Percentiles rank a stretch among this genome's conserved stretches.
phyloP scores from a whole-genome alignment of 2,113 vertebrate genomes.

The Cardinalis cardinalis region DNA sequence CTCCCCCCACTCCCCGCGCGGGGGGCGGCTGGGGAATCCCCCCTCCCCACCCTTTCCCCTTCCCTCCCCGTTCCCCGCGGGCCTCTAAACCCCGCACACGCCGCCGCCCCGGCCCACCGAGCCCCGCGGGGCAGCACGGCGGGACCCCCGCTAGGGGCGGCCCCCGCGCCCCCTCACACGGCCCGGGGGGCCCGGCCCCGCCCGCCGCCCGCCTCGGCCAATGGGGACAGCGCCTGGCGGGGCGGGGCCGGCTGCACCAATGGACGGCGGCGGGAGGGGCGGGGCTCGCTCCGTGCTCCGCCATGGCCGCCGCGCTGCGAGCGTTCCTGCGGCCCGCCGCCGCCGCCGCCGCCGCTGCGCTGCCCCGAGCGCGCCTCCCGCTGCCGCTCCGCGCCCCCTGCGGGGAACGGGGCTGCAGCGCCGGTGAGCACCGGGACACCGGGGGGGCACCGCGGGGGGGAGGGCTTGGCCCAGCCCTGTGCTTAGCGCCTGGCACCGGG shows the following conservation, averaged over 20 bases:
- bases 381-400: background rate
- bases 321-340: too few relatives aligned
- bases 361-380: background rate
- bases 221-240: too few relatives aligned
- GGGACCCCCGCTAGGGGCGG: background rate
- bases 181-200: too few relatives aligned
- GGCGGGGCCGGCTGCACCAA: too few relatives aligned
- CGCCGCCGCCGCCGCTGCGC: background rate
- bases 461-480: background rate
- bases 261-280: too few relatives aligned
- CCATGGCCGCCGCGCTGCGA: too few relatives aligned
- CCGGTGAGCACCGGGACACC: background rate
- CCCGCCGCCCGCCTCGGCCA: too few relatives aligned
- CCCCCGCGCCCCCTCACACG: background rate
- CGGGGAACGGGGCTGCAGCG: background rate
- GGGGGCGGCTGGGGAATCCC: background rate
- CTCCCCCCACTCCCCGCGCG: background rate
- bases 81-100: too few relatives aligned
- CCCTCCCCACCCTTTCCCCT: background rate
- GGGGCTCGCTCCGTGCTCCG: too few relatives aligned
- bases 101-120: background rate
- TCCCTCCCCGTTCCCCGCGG: background rate
- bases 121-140: background rate
- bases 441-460: background rate
- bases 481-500: background rate